Conservation (phyloP, 2,888 invertebrate genomes). For the Erebia palarica region DNA sequence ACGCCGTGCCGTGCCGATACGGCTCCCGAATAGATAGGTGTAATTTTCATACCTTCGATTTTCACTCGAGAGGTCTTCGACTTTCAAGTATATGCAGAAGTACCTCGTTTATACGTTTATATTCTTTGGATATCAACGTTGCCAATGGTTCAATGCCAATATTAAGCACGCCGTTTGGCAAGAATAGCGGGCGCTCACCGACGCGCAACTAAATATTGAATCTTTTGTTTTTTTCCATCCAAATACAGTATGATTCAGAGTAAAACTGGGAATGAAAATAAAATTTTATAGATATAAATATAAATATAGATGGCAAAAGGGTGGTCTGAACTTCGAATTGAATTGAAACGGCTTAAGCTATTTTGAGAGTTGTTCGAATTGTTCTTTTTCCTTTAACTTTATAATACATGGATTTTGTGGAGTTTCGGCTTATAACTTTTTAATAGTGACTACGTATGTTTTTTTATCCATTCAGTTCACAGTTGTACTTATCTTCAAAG, state of each 20-base stretch:
- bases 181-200: conserved; percentile 51
- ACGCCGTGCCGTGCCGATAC: conserved; percentile 46
- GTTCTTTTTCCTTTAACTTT: conserved; percentile 48
- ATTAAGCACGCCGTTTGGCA: conserved; percentile 76
- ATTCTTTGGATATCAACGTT: conserved; percentile 44
- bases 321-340: conserved; percentile 32
- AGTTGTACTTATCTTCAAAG: not conserved
- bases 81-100: conserved; percentile 37
- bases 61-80: conserved; percentile 20
- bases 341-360: conserved; percentile 33
- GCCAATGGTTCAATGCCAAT: conserved; percentile 65
- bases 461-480: not conserved
- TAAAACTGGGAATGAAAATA: conserved; percentile 37
- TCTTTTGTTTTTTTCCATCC: conserved; percentile 38
- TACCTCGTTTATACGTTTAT: conserved; percentile 34
- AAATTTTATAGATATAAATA: conserved; percentile 21
- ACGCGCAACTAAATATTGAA: conserved; percentile 46
- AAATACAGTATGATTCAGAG: conserved; percentile 35
- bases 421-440: conserved; percentile 18
- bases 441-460: not conserved
- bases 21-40: conserved; percentile 57
- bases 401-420: conserved; percentile 25
- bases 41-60: conserved; percentile 50
- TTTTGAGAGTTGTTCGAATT: conserved; percentile 40
- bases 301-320: conserved; percentile 24